These are phyloP conservation scores for Salticus scenicus DNA, from an alignment of 2,888 invertebrate species.

Conservation along the genomic window DNA sequence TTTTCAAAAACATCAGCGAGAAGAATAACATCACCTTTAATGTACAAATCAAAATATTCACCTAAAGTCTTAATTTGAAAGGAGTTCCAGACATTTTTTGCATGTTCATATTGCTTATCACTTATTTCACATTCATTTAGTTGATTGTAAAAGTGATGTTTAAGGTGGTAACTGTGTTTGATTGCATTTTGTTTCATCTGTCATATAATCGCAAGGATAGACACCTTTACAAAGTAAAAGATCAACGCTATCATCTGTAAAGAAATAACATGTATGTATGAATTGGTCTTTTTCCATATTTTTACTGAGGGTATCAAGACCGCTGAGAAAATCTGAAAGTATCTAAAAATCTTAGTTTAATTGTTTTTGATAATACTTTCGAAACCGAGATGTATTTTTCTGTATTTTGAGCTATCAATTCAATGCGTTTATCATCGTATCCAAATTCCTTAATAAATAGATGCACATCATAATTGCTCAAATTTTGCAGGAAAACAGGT, in stretches of 20 bases:
- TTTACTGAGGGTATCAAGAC: constrained; percentile 50
- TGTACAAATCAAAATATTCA: constrained; percentile 72
- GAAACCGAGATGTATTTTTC: constrained; percentile 71
- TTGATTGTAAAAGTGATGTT: not conserved
- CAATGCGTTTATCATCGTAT: constrained; percentile 18
- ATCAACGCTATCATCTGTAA: constrained; percentile 48
- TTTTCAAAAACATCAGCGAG: constrained; percentile 74
- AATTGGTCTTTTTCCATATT: constrained; percentile 70
- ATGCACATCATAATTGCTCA: not conserved
- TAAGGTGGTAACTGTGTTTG: constrained; percentile 72
- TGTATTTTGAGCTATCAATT: not conserved
- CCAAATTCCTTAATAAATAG: constrained; percentile 47
- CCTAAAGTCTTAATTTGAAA: constrained; percentile 10
- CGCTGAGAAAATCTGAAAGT: constrained; percentile 62
- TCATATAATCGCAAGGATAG: constrained; percentile 74
- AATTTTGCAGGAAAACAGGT: not conserved
- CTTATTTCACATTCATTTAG: not conserved
- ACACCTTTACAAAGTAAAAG: constrained; percentile 72
- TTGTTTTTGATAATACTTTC: not conserved
- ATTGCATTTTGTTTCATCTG: constrained; percentile 71
- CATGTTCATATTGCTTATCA: not conserved
- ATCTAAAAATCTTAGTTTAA: constrained; percentile 72
- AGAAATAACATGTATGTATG: too few relatives aligned
- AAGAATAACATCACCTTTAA: constrained; percentile 73
- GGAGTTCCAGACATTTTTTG: not conserved